Percentiles rank a stretch among this genome's conserved stretches.
These are phyloP conservation scores for Glyptemys insculpta DNA, from an alignment of 2,797 vertebrate species.

Conservation along the genomic window DNA sequence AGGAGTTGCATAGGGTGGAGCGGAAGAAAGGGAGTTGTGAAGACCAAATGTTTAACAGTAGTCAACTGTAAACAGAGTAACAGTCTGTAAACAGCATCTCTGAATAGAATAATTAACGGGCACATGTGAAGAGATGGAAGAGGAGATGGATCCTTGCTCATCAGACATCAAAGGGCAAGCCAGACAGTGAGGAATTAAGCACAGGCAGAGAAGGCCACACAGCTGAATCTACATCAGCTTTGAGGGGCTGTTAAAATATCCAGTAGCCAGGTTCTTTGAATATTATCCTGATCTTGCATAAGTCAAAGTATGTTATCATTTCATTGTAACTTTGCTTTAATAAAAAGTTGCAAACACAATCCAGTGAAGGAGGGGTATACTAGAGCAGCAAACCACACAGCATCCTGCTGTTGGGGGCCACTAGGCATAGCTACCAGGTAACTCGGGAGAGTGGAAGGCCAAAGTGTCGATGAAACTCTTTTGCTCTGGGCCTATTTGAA, in stretches of 20 bases:
- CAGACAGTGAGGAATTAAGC: conserved; percentile 66
- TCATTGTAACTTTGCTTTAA: not conserved
- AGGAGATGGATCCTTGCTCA: conserved; percentile 63
- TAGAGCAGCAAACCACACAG: conserved; percentile 30
- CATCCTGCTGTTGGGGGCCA: no score
- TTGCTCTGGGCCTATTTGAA: no score
- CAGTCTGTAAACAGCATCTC: conserved; percentile 77
- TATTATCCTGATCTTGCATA: not conserved
- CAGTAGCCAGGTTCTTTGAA: not conserved
- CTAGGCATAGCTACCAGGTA: no score
- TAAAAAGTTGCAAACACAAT: not conserved
- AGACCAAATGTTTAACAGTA: conserved; percentile 75
- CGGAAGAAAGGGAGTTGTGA: conserved; percentile 55
- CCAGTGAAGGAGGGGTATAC: not conserved
- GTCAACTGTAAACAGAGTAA: conserved; percentile 70
- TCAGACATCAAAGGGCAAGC: conserved; percentile 75
- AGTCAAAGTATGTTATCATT: not conserved
- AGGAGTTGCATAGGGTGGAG: conserved; percentile 64
- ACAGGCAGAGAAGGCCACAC: conserved; percentile 21
- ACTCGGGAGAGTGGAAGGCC: no score
- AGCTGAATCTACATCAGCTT: conserved; percentile 41
- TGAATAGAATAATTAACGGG: conserved; percentile 77
- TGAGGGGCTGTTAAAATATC: not conserved
- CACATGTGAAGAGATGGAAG: conserved; percentile 77
- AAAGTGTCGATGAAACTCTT: no score